Evolutionary conservation across 2,888 invertebrate genomes (phyloP).

Genomic region (Eupithecia pulchellata): DNA sequence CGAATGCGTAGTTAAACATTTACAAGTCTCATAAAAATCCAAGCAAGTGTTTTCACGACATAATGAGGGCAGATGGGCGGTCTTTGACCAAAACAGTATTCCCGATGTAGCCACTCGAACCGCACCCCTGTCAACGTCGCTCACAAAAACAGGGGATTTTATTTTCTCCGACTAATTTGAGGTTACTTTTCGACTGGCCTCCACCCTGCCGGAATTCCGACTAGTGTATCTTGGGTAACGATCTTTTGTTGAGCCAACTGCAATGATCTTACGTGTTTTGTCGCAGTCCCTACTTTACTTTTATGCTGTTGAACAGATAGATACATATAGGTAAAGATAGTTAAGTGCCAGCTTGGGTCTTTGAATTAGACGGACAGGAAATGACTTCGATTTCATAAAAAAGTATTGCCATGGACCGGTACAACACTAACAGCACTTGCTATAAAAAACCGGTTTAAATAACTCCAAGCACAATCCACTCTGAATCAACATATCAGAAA

Average conservation of each 20-base stretch:
- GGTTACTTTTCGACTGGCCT: conserved; percentile 60
- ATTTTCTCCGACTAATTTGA: conserved; percentile 72
- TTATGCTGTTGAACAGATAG: conserved; percentile 13
- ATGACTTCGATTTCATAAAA: not conserved
- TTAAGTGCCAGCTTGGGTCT: not conserved
- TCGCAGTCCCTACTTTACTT: conserved; percentile 27
- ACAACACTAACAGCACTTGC: not conserved
- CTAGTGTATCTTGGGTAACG: conserved; percentile 47
- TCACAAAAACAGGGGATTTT: conserved; percentile 65
- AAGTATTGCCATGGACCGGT: not conserved
- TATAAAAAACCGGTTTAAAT: not conserved
- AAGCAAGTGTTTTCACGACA: conserved; percentile 60
- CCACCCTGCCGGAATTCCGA: conserved; percentile 53
- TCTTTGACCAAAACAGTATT: conserved; percentile 61
- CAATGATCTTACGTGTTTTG: conserved; percentile 35
- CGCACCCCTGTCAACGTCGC: conserved; percentile 62
- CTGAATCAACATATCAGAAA: conserved; percentile 29
- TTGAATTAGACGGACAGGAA: not conserved
- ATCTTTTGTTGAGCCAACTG: conserved; percentile 40
- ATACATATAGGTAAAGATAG: too few relatives aligned
- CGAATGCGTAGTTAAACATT: conserved; percentile 56
- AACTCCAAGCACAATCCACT: conserved; percentile 26
- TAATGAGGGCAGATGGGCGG: conserved; percentile 64
- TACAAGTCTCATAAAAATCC: conserved; percentile 59
- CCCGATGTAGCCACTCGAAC: conserved; percentile 60